Conservation (phyloP, 2,797 vertebrate genomes). For the Micrastur ruficollis region DNA sequence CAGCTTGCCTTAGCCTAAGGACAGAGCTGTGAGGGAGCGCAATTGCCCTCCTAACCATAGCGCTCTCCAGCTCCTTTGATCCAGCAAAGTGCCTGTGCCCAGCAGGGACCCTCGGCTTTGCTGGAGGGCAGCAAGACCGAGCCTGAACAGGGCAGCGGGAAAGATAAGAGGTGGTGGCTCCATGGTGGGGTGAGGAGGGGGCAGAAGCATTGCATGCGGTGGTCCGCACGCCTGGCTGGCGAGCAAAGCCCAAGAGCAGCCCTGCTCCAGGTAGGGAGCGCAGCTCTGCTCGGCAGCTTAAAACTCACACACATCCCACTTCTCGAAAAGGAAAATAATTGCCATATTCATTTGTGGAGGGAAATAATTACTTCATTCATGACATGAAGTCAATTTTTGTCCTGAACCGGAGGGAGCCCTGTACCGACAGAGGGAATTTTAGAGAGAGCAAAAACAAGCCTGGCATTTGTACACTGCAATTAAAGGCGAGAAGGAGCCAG, state of each 20-base stretch:
- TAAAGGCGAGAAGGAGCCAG: slow-evolving; percentile 9
- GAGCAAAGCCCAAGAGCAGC: not conserved
- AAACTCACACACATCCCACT: not conserved
- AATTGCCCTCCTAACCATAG: not conserved
- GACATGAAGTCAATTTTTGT: slow-evolving; percentile 55
- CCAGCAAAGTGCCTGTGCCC: not conserved
- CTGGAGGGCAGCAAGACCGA: not conserved
- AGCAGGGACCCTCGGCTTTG: not conserved
- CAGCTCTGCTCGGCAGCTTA: not conserved
- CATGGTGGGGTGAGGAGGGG: not conserved
- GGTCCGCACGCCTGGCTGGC: not conserved
- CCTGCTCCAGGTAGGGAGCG: fast-evolving
- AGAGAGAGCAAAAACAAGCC: slow-evolving; percentile 7
- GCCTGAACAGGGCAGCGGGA: fast-evolving
- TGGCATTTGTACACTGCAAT: slow-evolving; percentile 22
- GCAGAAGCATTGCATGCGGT: not conserved
- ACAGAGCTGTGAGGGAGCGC: not conserved
- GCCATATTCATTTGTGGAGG: not conserved
- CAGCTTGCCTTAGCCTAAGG: not conserved
- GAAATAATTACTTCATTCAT: slow-evolving; percentile 44
- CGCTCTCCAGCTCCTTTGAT: not conserved
- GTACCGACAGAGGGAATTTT: slow-evolving; percentile 29
- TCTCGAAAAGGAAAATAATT: not conserved
- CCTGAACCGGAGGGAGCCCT: slow-evolving; percentile 26
- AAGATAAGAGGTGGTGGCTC: not conserved